These are phyloP conservation scores for Papilio polyxenes DNA, from an alignment of 1,140 invertebrate species.

Conservation along the genomic window DNA sequence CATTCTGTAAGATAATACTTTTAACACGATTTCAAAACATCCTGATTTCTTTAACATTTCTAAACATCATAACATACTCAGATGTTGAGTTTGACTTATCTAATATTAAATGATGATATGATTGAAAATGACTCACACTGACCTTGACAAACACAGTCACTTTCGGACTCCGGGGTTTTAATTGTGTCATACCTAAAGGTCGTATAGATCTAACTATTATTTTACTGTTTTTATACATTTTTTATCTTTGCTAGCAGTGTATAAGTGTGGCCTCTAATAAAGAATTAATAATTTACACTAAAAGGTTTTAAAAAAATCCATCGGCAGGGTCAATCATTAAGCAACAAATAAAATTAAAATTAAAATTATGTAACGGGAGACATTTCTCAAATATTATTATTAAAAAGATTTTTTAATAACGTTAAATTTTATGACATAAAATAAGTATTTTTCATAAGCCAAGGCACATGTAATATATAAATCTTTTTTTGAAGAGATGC, in stretches of 20 bases:
- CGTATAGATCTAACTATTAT: not conserved
- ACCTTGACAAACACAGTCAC: slow-evolving; percentile 44
- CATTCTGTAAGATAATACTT: not conserved
- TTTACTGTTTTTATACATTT: not conserved
- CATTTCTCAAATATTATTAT: not conserved
- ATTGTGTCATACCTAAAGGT: not conserved
- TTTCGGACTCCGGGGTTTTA: slow-evolving; percentile 29
- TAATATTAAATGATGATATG: slow-evolving; percentile 4
- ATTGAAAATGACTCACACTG: slow-evolving; percentile 44
- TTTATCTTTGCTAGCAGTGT: not conserved
- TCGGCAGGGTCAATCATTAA: not conserved
- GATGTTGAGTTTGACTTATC: slow-evolving; percentile 6
- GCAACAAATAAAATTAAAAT: not conserved
- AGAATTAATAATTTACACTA: not conserved
- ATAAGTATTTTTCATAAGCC: slow-evolving; percentile 61
- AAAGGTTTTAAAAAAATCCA: not conserved
- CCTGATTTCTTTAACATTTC: not conserved
- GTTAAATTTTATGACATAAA: not conserved
- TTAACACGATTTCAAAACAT: slow-evolving; percentile 10
- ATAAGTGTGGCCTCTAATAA: not conserved
- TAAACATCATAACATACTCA: not conserved
- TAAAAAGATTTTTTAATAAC: not conserved
- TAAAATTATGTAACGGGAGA: not conserved
- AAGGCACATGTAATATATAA: slow-evolving; percentile 73
- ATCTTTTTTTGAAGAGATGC: slow-evolving; percentile 72